Conservation (phyloP, 2,113 vertebrate genomes). For the Saguinus midas region DNA sequence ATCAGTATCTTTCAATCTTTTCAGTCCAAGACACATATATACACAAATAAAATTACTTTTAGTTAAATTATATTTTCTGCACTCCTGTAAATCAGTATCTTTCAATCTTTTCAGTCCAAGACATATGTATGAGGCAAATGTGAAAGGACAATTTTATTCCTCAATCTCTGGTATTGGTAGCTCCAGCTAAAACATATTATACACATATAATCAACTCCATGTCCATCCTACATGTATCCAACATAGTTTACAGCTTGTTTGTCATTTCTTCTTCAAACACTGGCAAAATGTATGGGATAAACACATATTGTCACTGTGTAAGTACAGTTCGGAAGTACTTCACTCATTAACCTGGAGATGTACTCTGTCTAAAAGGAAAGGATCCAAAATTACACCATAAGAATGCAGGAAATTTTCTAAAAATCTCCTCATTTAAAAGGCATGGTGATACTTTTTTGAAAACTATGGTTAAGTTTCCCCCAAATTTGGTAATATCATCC, state of each 20-base stretch:
- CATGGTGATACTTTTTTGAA: neutral
- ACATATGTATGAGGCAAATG: neutral
- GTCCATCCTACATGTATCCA: neutral
- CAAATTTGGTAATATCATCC: neutral
- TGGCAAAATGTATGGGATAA: neutral
- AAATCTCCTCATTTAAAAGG: neutral
- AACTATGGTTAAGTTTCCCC: neutral
- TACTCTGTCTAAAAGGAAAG: neutral
- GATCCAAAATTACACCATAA: neutral
- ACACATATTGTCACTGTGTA: neutral
- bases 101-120: neutral
- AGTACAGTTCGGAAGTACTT: neutral
- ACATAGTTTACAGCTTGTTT: neutral
- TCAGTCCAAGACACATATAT: neutral
- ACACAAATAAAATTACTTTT: neutral
- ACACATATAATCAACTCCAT: too few relatives aligned
- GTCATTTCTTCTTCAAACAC: conserved; percentile 4
- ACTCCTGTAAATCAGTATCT: neutral
- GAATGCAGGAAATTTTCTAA: neutral
- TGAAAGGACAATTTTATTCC: neutral
- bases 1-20: neutral
- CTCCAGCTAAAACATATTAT: neutral
- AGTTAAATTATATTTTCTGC: neutral
- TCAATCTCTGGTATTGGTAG: neutral
- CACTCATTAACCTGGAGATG: neutral